Evolutionary conservation across 2,888 invertebrate species (phyloP), one percentile per base, ranked within the genome.

Genomic region (Melieria picta): DNA sequence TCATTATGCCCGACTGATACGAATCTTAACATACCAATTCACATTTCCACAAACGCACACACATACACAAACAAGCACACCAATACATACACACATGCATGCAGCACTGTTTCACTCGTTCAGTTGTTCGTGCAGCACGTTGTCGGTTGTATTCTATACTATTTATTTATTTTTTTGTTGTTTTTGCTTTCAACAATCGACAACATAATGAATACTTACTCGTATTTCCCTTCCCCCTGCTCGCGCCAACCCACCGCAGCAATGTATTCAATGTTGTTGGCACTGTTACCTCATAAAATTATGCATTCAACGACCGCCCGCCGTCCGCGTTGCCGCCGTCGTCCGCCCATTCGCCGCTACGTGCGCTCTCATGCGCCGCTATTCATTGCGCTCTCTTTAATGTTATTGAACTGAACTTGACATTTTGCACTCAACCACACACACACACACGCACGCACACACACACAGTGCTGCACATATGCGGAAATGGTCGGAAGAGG

Each of bases 331-430:
- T 73, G 63, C 58, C 68, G 60, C n/a, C 64, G 47, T 67, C 66
- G 56, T 45, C 45, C 61, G 3, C 11, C 11, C 61, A 11, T 13
- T 56, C 4, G 42, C 60, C 9, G 10, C 7, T n/a, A 30, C 10
- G 10, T 5, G 42, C 46, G 11, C 46, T 43, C 46, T n/a, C 61
- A 61, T 10, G 7, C 45, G 9, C 46, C 45, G 7, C 42, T 43
- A 58, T 50, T 57, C 42, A n/a, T n/a, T 58, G 13, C 11, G 42
- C 55, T 30, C 55, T 72, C 65, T 78, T 77, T 78, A 72, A 80
- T 83, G 82, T 82, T 84, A 84, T 84, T 84, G 84, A 84, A 84
- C 84, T 84, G 84, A 84, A 84, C 84, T 84, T 84, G 84, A 84
- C 84, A 84, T 84, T 84, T 82, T 80, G 82, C 82, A 79, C 80